Percentiles rank a stretch among this genome's conserved stretches.
These are phyloP conservation scores for Peromyscus maniculatus DNA, from an alignment of 2,113 vertebrate species.

Conservation along the genomic window DNA sequence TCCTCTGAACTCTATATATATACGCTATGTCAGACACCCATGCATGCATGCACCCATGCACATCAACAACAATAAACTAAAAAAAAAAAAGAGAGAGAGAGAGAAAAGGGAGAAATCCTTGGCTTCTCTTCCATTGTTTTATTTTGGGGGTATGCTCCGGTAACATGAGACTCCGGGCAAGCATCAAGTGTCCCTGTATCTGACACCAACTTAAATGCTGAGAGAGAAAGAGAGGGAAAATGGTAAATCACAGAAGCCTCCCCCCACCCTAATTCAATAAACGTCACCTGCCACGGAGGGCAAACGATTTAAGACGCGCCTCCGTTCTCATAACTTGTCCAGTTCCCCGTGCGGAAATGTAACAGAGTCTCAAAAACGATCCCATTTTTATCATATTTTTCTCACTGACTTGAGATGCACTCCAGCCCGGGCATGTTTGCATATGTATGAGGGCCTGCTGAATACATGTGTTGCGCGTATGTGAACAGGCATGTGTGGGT, in stretches of 20 bases:
- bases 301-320: rapidly evolving
- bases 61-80: neutral
- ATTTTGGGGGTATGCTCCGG: neutral
- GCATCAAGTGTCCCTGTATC: neutral
- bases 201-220: neutral
- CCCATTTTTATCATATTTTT: neutral
- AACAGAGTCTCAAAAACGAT: neutral
- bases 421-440: neutral
- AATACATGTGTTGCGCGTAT: neutral
- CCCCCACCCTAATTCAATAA: neutral
- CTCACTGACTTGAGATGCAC: neutral
- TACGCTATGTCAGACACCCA: too few species aligned
- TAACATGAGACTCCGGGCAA: neutral
- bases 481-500: rapidly evolving
- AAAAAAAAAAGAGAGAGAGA: neutral
- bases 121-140: neutral
- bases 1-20: neutral
- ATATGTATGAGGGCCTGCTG: neutral
- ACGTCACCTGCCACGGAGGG: rapidly evolving
- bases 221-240: neutral
- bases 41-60: too few species aligned
- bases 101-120: neutral
- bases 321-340: neutral
- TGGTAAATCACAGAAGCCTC: neutral
- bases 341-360: too few species aligned